Evolutionary conservation across 2,888 invertebrate species (phyloP).

Genomic region (Nephrotoma appendiculata): DNA sequence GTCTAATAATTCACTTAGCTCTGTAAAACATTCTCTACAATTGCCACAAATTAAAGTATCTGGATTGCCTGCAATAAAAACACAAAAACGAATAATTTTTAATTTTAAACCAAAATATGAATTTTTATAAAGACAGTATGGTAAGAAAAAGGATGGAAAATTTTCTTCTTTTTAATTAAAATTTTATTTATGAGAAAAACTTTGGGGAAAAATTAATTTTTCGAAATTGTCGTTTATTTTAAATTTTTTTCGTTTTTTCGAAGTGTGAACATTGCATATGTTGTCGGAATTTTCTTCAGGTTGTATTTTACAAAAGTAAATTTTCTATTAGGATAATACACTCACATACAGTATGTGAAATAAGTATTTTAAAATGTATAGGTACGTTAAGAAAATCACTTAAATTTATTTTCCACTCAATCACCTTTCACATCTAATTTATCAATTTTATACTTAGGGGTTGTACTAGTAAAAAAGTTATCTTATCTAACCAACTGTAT

Average conservation of each 20-base stretch:
- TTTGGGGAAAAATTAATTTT: neutral
- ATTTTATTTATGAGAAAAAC: neutral
- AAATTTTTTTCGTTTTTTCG: too few relatives aligned
- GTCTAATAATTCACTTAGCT: slow-evolving; percentile 55
- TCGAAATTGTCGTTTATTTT: neutral
- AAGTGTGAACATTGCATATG: neutral
- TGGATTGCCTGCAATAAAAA: slow-evolving; percentile 41
- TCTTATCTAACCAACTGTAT: neutral
- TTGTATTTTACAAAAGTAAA: neutral
- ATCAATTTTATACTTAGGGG: neutral
- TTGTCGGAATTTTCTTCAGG: neutral
- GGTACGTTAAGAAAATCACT: neutral
- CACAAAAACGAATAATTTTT: slow-evolving; percentile 13
- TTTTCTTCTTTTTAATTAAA: neutral
- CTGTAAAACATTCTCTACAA: slow-evolving; percentile 59
- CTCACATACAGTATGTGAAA: neutral
- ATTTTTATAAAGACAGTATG: neutral
- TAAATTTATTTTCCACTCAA: neutral
- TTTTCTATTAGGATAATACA: too few relatives aligned
- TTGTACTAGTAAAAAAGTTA: neutral
- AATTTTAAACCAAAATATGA: neutral
- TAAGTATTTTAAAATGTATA: neutral
- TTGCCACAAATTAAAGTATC: slow-evolving; percentile 68
- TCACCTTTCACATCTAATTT: neutral
- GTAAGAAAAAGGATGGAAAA: neutral